These are phyloP conservation scores for Harpagifer antarcticus DNA, from an alignment of 2,797 vertebrate species.

Conservation along the genomic window DNA sequence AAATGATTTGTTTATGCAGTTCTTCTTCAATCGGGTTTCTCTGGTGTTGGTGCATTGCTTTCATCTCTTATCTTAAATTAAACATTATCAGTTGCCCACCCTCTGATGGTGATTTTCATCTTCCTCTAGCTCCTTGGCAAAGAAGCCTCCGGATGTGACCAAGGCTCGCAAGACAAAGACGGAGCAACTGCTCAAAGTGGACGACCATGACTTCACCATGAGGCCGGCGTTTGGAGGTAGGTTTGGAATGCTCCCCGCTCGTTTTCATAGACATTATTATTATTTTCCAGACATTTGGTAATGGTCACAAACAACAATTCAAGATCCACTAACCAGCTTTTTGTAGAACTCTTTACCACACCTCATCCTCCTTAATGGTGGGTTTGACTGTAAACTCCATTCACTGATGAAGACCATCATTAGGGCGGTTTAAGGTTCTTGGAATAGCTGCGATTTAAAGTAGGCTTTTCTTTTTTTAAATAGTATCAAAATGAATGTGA, in stretches of 20 bases:
- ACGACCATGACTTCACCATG: slow-evolving; percentile 97
- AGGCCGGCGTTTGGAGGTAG: slow-evolving; percentile 95
- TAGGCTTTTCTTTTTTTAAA: too few species aligned
- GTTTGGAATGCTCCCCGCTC: background rate
- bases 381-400: background rate
- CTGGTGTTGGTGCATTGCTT: background rate
- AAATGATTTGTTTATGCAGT: background rate
- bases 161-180: slow-evolving; percentile 89
- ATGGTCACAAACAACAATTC: background rate
- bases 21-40: slow-evolving; percentile 7
- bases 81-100: background rate
- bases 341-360: background rate
- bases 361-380: background rate
- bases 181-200: slow-evolving; percentile 91
- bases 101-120: slow-evolving; percentile 36
- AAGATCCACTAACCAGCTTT: background rate
- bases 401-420: too few species aligned
- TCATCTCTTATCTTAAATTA: background rate
- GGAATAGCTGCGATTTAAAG: too few species aligned
- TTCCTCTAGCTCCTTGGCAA: slow-evolving; percentile 86
- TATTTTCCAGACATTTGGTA: background rate
- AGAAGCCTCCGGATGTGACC: slow-evolving; percentile 92
- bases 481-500: too few species aligned
- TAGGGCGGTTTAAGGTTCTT: too few species aligned
- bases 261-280: background rate